These are phyloP conservation scores for Pachydiplax longipennis DNA, from an alignment of 2,888 invertebrate species.

Conservation along the genomic window DNA sequence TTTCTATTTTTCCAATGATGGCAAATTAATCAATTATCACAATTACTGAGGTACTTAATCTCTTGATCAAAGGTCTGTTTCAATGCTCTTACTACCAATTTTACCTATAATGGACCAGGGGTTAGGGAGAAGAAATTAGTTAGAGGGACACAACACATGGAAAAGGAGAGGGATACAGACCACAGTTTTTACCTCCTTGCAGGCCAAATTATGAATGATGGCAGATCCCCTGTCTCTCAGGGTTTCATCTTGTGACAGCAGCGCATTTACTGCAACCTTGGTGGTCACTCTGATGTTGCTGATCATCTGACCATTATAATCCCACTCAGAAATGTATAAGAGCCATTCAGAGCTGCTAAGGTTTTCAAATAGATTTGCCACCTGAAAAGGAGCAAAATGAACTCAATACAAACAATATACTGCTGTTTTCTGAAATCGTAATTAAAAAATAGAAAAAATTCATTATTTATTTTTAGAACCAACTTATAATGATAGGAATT, in stretches of 20 bases:
- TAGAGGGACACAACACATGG: neutral
- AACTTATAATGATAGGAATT: too few relatives aligned
- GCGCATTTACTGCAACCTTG: slow-evolving; percentile 86
- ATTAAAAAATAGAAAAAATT: neutral
- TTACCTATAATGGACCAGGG: neutral
- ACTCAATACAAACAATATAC: neutral
- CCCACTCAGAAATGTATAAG: slow-evolving; percentile 93
- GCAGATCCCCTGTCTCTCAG: slow-evolving; percentile 85
- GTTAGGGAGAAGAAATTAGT: neutral
- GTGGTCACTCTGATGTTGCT: slow-evolving; percentile 91
- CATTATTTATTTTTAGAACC: too few relatives aligned
- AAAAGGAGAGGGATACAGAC: slow-evolving; percentile 73
- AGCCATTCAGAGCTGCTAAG: slow-evolving; percentile 90
- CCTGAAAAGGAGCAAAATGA: slow-evolving; percentile 61
- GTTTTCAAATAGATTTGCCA: slow-evolving; percentile 91
- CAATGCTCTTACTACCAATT: too few relatives aligned
- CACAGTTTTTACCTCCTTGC: slow-evolving; percentile 97
- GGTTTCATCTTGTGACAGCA: slow-evolving; percentile 74
- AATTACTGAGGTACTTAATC: too few relatives aligned
- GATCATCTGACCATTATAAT: slow-evolving; percentile 74
- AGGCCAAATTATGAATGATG: slow-evolving; percentile 88
- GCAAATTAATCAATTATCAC: too few relatives aligned
- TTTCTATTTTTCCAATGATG: too few relatives aligned
- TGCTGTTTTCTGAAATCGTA: neutral
- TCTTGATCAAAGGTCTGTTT: too few relatives aligned